A percentile compares a stretch with the other conserved stretches of the same genome.
Evolutionary conservation across 2,113 vertebrate genomes (phyloP).

Genomic region (Tachycineta bicolor): DNA sequence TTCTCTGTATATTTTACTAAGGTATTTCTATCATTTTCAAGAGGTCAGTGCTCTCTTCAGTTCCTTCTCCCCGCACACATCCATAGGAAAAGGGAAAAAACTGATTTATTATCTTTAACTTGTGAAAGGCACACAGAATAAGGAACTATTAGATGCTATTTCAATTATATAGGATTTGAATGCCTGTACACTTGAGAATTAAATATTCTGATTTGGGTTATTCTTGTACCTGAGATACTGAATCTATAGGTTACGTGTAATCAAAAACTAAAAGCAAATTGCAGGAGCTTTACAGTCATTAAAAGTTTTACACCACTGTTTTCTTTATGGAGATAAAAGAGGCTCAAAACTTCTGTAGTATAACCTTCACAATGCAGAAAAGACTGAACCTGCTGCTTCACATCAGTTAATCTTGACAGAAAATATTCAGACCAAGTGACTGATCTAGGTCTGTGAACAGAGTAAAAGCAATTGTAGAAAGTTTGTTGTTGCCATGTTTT

Average conservation of each 20-base stretch:
- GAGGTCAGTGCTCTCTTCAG: background rate
- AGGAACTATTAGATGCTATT: background rate
- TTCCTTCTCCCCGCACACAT: background rate
- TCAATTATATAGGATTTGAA: background rate
- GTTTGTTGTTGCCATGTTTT: conserved; percentile 60
- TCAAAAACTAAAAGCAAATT: background rate
- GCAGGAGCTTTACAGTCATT: background rate
- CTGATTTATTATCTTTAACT: background rate
- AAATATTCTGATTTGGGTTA: background rate
- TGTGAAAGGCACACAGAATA: background rate
- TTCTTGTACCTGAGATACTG: background rate
- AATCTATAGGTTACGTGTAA: background rate
- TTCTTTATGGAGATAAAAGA: background rate
- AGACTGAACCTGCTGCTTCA: background rate
- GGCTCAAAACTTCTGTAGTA: background rate
- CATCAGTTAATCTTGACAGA: background rate
- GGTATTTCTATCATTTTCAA: background rate
- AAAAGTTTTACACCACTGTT: background rate
- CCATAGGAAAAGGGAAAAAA: background rate
- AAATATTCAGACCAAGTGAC: background rate
- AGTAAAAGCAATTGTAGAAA: conserved; percentile 1
- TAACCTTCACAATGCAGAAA: background rate
- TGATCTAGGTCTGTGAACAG: background rate
- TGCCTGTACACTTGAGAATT: background rate
- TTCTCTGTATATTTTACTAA: background rate